Evolutionary conservation across 2,797 vertebrate species (phyloP).

Genomic region (Clarias platycephalus): DNA sequence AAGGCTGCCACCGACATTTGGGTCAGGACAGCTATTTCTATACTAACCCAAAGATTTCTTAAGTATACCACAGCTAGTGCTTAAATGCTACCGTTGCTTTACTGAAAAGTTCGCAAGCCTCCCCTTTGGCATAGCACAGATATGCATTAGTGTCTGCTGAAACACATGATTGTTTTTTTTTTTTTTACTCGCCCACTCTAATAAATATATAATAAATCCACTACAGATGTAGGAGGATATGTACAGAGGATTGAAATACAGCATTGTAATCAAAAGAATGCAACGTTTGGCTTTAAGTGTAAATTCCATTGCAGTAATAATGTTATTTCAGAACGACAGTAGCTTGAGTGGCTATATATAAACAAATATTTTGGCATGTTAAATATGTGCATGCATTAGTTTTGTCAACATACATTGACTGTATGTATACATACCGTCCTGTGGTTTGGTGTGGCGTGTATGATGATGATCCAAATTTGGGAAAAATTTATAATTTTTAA

Average conservation of each 20-base stretch:
- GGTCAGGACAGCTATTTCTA: slow-evolving; percentile 31
- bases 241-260: not conserved
- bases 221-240: not conserved
- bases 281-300: not conserved
- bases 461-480: not conserved
- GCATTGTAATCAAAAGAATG: slow-evolving; percentile 30
- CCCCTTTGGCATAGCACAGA: slow-evolving; percentile 19
- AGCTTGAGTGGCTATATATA: slow-evolving; percentile 36
- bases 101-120: not conserved
- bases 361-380: slow-evolving; percentile 26
- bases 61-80: slow-evolving; percentile 21
- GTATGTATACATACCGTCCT: not conserved
- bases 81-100: slow-evolving; percentile 12
- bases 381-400: slow-evolving; percentile 1
- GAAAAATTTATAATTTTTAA: not conserved
- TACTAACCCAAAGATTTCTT: slow-evolving; percentile 1
- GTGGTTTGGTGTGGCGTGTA: not conserved
- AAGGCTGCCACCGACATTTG: slow-evolving; percentile 5
- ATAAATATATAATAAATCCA: not conserved
- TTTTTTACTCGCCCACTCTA: not conserved
- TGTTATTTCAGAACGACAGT: not conserved
- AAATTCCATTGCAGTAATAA: slow-evolving; percentile 2
- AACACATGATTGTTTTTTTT: not conserved
- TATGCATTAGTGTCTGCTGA: slow-evolving; percentile 19
- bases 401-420: not conserved